A percentile compares a stretch with the other conserved stretches of the same genome.
These are phyloP conservation scores for Oligia strigilis DNA, from an alignment of 2,888 invertebrate species.

Conservation along the genomic window DNA sequence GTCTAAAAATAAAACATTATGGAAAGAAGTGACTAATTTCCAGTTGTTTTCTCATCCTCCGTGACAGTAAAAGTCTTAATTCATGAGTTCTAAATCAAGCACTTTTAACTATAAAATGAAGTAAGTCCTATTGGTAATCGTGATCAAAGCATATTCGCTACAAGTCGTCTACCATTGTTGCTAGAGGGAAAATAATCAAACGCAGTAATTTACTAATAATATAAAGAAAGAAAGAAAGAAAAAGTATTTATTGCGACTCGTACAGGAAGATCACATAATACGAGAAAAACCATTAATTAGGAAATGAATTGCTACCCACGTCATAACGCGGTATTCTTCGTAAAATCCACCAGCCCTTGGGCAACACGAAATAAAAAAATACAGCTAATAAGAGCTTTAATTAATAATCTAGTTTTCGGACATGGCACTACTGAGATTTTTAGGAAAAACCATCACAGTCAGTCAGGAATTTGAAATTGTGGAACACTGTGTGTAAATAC, in stretches of 20 bases:
- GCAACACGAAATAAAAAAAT: constrained; percentile 1
- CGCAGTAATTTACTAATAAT: neutral
- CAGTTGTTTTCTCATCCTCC: neutral
- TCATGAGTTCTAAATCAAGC: constrained; percentile 12
- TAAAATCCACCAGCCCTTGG: neutral
- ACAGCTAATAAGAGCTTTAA: neutral
- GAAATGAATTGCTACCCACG: constrained; percentile 4
- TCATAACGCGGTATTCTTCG: neutral
- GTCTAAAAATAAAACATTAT: constrained; percentile 4
- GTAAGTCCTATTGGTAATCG: neutral
- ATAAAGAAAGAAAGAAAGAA: too few species aligned
- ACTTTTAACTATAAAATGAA: constrained; percentile 2
- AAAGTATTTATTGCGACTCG: too few species aligned
- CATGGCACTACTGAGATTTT: neutral
- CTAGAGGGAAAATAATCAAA: neutral
- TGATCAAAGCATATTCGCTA: constrained; percentile 9
- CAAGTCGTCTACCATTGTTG: neutral
- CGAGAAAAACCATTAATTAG: constrained; percentile 3
- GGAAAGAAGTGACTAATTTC: constrained; percentile 3
- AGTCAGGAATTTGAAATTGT: neutral
- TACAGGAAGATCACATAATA: neutral
- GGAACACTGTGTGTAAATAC: too few species aligned
- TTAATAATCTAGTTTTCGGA: neutral
- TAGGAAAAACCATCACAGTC: neutral
- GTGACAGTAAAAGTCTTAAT: constrained; percentile 9